Evolutionary conservation across 2,113 vertebrate genomes (phyloP), one percentile per base, ranked within the genome.

Genomic region (Anolis carolinensis): DNA sequence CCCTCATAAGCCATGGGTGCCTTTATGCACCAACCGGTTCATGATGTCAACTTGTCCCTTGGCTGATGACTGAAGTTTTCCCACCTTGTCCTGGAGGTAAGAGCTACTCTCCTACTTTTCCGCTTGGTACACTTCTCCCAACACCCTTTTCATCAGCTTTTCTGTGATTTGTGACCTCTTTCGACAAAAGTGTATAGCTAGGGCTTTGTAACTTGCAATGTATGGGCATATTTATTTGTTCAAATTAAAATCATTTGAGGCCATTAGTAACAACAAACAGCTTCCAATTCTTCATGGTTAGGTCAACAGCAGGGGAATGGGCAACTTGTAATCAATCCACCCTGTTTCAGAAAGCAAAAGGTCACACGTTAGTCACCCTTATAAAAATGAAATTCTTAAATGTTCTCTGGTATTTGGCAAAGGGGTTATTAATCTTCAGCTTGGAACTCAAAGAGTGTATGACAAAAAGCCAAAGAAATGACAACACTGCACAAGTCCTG

Each of bases 341-440:
- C 27, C 14, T 48, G 30, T 32, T 73, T 11, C 68, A 63, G 63
- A 73, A 80, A 72, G 32, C 77, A 34, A 80, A 73, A 80, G 77
- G 52, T 73, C 77, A 80, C 59, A 73, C 36, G 32, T 80, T 86
- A 86, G 68, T 86, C 68, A 86, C 48, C 68, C 77, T 7, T 50
- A 80, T 74, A 73, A 73, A 80, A 63, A 62, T 44, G 20, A 80
- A 63, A 73, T 25, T 73, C 68, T 50, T 68, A 86, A 80, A 63
- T 73, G 36, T 48, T 74, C 36, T 70, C 48, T 79, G 34, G 25
- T 71, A 50, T 39, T 71, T 55, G 7, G 65, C 48, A 14, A 84
- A 50, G 72, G 59, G n/a, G 30, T 55, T n/a, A 71, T 85, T 39
- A 2, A 79, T 79, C 76, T 85, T 39, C 39, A 39, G 7, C 6